Base-by-base conservation (phyloP, 2,797 vertebrate genomes). In the Champsocephalus esox region DNA sequence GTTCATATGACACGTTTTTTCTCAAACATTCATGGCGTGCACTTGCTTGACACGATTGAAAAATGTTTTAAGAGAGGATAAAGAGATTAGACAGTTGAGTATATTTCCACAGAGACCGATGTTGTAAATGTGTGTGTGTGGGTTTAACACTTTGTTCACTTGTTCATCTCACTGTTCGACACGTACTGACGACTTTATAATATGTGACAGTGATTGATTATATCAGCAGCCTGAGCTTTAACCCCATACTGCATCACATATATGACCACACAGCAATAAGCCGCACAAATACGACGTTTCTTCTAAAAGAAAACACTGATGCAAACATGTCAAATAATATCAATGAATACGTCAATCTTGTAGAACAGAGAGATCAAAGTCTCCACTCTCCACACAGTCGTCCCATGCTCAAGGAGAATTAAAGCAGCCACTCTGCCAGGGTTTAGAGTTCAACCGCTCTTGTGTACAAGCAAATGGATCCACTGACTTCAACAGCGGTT, bases 391-490 rank as follows among this genome's bases (percentile, higher is more conserved):
- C 50, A 55, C 70, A 67, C 67, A 70, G 79, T 83, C 80, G 75
- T 63, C 74, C 62, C 5, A 11, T 67, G 50, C 70, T 88, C 81
- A 87, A 92, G 84, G 83, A 89, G 70, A 75, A 73, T 68, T 52
- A 59, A 74, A 83, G 70, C 73, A 52, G 80, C 63, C 79, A 56
- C 79, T 83, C 73, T 54, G 64, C 57, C 12, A 46, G 63, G 83
- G 90, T 87, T 92, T 87, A 87, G 82, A 90, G 89, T 85, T 92
- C 87, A 79, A 67, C 66, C 61, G 73, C 65, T 66, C 57, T 77
- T 75, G 69, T 70, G 50, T 82, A 71, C 75, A 69, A 59, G 82
- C 74, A 83, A 84, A 84, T 66, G 74, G 85, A 90, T 85, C 87
- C 75, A 70, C 66, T 55, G 70, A 62, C 52, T 76, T 83, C 78